Base-by-base conservation (phyloP, 2,888 invertebrate genomes). In the Isotomurus palustris region DNA sequence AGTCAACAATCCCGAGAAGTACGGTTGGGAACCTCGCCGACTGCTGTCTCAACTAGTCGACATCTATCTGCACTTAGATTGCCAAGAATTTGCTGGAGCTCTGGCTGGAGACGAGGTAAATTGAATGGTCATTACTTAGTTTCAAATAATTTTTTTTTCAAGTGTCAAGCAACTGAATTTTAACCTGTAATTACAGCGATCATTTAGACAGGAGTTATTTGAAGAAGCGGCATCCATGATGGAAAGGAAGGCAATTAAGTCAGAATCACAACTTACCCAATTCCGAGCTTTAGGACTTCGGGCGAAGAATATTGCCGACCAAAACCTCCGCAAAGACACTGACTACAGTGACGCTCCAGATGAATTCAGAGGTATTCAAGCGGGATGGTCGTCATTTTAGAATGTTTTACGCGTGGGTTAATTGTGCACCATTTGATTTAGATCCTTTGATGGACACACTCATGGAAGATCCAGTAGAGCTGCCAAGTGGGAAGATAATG, bases 391-490 rank as follows among this genome's bases (percentile, higher is more conserved):
- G 10, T 40, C 32, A 10, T 14, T 32, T 19, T 10, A 22, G n/a
- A 19, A n/a, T 29, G 36, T 6, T 29, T 25, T 47, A 43, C 45
- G 27, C 32, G 10, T 32, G 49, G 14, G 22, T 59, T 25, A n/a
- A 47, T 50, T 56, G 22, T 22, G 2, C 21, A 43, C 24, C 6
- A n/a, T 6, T 47, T 3, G n/a, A 6, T 70, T 22, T 67, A 81
- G 96, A 96, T 79, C 95, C 95, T 0, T 80, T 96, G 32, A 96
- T 96, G 96, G 94, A 94, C 75, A 95, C 95, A 0, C 78, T 96
- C 50, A 96, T 96, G 95, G 86, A 86, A 5, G 95, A 96, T 77
- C 96, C 96, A 10, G 96, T 96, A 10, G 78, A 86, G 63, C 79
- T 96, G 72, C 95, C 95, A 2, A 91, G 92, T 62, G 92, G 93